Conservation (phyloP, 2,888 invertebrate species). For the Tetheella fluctuosa region DNA sequence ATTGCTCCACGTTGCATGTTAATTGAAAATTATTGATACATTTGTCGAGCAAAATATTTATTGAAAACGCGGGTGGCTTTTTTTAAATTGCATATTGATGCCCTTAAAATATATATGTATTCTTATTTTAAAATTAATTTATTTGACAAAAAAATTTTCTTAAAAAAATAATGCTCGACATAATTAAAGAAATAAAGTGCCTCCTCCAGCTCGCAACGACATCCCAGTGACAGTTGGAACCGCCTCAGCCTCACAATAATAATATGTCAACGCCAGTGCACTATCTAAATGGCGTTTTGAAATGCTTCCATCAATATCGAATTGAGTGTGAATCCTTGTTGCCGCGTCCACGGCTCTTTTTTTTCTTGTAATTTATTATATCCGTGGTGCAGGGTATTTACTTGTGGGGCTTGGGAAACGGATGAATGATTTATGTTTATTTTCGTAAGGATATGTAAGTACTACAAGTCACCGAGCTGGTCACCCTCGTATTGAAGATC, state of each 20-base stretch:
- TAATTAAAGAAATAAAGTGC: conserved; percentile 1
- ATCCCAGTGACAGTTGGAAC: background rate
- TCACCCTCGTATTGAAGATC: too few relatives aligned
- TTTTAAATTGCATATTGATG: background rate
- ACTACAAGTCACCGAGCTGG: background rate
- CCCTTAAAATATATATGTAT: background rate
- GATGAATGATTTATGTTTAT: conserved; percentile 12
- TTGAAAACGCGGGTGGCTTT: background rate
- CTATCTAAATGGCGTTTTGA: conserved; percentile 83
- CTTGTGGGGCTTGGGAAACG: conserved; percentile 33
- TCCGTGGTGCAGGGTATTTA: conserved; percentile 28
- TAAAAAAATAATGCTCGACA: background rate
- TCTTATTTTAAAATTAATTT: too few relatives aligned
- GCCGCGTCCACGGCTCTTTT: conserved; percentile 48
- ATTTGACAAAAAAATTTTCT: too few relatives aligned
- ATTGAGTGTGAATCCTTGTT: conserved; percentile 75
- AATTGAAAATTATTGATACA: conserved; percentile 1
- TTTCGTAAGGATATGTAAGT: background rate
- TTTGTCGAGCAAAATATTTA: background rate
- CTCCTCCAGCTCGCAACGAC: background rate
- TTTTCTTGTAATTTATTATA: conserved; percentile 54
- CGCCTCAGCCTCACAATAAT: conserved; percentile 56
- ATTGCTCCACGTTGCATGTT: background rate
- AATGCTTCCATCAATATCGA: conserved; percentile 82
- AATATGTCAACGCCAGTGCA: conserved; percentile 77